phyloP scores from a whole-genome alignment of 2,888 invertebrate species.

The Tachina lurida region DNA sequence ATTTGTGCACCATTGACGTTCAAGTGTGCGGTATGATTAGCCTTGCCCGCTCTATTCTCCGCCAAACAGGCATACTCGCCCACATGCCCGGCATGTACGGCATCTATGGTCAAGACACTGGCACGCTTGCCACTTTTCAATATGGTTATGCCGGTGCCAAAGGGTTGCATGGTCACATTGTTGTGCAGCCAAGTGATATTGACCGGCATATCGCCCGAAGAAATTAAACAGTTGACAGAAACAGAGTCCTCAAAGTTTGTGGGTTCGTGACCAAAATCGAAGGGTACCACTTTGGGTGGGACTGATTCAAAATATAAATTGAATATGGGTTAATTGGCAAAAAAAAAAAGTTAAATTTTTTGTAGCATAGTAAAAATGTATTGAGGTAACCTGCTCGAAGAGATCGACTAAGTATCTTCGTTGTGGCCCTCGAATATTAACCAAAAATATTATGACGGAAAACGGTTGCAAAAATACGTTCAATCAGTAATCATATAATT shows the following conservation, averaged over 20 bases:
- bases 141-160: constrained; percentile 83
- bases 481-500: no score
- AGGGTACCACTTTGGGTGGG: constrained; percentile 90
- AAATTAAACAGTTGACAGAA: constrained; percentile 87
- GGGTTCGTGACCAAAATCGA: constrained; percentile 89
- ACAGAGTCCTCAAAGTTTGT: constrained; percentile 88
- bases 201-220: constrained; percentile 88
- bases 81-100: constrained; percentile 87
- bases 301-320: constrained; percentile 83
- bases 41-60: constrained; percentile 85
- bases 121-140: constrained; percentile 86
- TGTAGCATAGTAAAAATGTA: neutral
- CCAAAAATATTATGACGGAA: no score
- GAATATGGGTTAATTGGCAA: neutral
- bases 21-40: constrained; percentile 85
- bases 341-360: neutral
- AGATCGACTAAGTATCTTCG: no score
- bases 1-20: constrained; percentile 85
- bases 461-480: no score
- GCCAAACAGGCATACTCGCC: constrained; percentile 90
- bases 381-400: no score
- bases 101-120: constrained; percentile 87
- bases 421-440: no score
- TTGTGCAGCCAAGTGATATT: constrained; percentile 88
- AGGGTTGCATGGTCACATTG: constrained; percentile 77